Percentiles rank a stretch among this genome's conserved stretches.
Conservation (phyloP, 2,888 invertebrate genomes). For the Drosophila yooni region DNA sequence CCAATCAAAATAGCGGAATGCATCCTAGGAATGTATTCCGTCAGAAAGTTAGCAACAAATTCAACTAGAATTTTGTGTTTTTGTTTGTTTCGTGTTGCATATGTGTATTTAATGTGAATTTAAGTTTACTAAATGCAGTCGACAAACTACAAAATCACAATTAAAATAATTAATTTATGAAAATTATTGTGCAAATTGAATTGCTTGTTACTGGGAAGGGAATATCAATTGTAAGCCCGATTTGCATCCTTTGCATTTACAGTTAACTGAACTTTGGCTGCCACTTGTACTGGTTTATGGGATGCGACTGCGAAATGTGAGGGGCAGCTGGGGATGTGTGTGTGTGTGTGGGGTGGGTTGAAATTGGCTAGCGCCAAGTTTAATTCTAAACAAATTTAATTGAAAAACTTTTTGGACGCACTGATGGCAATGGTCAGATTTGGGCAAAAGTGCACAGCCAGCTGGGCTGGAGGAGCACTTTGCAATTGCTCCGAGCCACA, state of each 20-base stretch:
- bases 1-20: too few species aligned
- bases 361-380: conserved; percentile 64
- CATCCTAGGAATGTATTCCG: too few species aligned
- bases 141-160: background rate
- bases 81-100: background rate
- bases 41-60: background rate
- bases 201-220: background rate
- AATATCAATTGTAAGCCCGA: conserved; percentile 15
- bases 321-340: background rate
- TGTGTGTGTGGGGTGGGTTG: background rate
- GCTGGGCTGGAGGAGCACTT: conserved; percentile 8
- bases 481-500: conserved; percentile 35
- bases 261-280: conserved; percentile 52
- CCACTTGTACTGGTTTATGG: background rate
- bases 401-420: conserved; percentile 71
- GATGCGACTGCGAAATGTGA: background rate
- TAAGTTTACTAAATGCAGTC: too few species aligned
- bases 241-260: conserved; percentile 38
- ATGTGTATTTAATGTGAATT: background rate
- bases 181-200: background rate
- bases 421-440: conserved; percentile 69
- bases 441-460: conserved; percentile 33
- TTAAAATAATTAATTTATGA: background rate
- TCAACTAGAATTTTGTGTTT: background rate
- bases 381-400: conserved; percentile 80